Evolutionary conservation across 2,888 invertebrate species (phyloP).

Genomic region (Epsilonema sp.): DNA sequence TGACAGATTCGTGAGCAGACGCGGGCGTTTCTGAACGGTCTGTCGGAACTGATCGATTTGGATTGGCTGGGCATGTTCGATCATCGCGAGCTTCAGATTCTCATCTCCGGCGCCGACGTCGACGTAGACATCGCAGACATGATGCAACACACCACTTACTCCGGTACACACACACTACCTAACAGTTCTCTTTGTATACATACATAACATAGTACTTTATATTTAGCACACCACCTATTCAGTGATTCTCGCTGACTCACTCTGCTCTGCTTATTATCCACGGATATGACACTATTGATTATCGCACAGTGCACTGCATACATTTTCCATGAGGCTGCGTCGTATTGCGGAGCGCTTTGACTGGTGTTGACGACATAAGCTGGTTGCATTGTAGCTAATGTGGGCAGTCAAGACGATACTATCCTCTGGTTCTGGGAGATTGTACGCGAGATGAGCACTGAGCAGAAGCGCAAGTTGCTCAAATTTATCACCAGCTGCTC

Average conservation of each 20-base stretch:
- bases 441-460: constrained; percentile 48
- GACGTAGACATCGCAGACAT: constrained; percentile 81
- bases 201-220: background rate
- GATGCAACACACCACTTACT: constrained; percentile 64
- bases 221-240: background rate
- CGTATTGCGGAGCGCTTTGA: too few species aligned
- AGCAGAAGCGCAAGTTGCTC: constrained; percentile 54
- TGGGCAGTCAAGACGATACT: background rate
- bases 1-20: constrained; percentile 56
- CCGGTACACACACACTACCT: constrained; percentile 36
- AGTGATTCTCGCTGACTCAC: background rate
- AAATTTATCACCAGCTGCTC: constrained; percentile 98
- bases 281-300: too few species aligned
- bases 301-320: too few species aligned
- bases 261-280: too few species aligned
- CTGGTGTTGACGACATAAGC: too few species aligned
- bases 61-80: constrained; percentile 89
- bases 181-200: background rate
- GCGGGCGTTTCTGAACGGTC: constrained; percentile 63
- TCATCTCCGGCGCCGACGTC: constrained; percentile 85
- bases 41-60: constrained; percentile 68
- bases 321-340: too few species aligned
- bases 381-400: too few species aligned
- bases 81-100: constrained; percentile 73
- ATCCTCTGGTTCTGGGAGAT: constrained; percentile 59